phyloP scores from a whole-genome alignment of 2,797 vertebrate genomes.

The Eulemur mongoz region DNA sequence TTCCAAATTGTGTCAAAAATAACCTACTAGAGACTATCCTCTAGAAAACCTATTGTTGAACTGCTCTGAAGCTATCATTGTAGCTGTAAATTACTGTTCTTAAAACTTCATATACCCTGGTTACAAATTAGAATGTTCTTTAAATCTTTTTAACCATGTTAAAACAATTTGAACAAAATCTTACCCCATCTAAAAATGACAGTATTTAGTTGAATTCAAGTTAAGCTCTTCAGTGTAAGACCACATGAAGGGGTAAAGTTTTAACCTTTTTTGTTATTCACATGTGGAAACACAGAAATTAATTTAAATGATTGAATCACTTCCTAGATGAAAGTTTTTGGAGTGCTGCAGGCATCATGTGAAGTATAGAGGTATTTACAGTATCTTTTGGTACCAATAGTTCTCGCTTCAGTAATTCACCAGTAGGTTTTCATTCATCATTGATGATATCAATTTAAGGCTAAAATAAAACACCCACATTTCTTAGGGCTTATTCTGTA shows the following conservation, averaged over 20 bases:
- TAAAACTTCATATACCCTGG: conserved; percentile 38
- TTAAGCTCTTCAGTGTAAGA: conserved; percentile 67
- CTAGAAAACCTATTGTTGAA: conserved; percentile 89
- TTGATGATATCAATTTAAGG: conserved; percentile 49
- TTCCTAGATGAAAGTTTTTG: conserved; percentile 65
- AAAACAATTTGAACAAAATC: conserved; percentile 80
- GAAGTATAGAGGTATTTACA: conserved; percentile 50
- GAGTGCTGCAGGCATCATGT: conserved; percentile 57
- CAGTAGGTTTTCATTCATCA: conserved; percentile 87
- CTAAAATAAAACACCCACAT: conserved; percentile 62
- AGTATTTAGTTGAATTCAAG: conserved; percentile 64
- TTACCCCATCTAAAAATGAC: conserved; percentile 78
- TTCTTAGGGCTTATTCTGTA: conserved; percentile 78
- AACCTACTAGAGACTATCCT: conserved; percentile 74
- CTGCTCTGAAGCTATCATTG: conserved; percentile 83
- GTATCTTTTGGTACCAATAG: conserved; percentile 58
- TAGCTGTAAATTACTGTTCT: conserved; percentile 71
- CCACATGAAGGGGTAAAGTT: conserved; percentile 62
- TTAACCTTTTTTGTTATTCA: conserved; percentile 26
- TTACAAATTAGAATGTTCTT: conserved; percentile 68
- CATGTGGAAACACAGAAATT: conserved; percentile 48
- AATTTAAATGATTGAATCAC: conserved; percentile 72
- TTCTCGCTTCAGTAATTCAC: conserved; percentile 86
- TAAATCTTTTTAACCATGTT: conserved; percentile 67
- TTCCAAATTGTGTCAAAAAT: conserved; percentile 80